Percentiles rank a stretch among this genome's conserved stretches.
phyloP scores from a whole-genome alignment of 2,113 vertebrate genomes.

The Tachycineta bicolor region DNA sequence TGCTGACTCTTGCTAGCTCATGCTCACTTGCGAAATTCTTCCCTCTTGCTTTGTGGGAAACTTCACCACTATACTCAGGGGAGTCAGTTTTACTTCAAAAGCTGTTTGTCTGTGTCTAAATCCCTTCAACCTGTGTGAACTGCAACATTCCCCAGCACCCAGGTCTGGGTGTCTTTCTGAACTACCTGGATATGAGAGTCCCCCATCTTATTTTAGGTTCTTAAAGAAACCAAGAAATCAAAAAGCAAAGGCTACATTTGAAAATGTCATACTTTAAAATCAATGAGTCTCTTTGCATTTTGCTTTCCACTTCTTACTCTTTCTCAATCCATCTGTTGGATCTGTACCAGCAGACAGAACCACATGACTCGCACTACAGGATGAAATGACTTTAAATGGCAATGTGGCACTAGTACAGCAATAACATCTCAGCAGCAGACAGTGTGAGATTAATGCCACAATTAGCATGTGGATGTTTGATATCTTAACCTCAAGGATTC shows the following conservation, averaged over 20 bases:
- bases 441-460: conserved; percentile 51
- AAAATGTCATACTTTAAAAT: not conserved
- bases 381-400: conserved; percentile 67
- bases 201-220: not conserved
- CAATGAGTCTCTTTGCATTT: not conserved
- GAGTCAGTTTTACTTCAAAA: not conserved
- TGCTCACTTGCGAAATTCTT: not conserved
- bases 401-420: conserved; percentile 11
- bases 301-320: not conserved
- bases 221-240: not conserved
- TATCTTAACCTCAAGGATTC: conserved; percentile 38
- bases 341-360: conserved; percentile 9
- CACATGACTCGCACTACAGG: conserved; percentile 24
- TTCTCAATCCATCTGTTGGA: conserved; percentile 19
- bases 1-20: not conserved
- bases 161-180: not conserved
- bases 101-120: not conserved
- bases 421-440: conserved; percentile 44
- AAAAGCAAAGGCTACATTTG: not conserved
- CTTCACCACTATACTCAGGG: not conserved
- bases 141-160: not conserved
- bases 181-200: not conserved
- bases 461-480: conserved; percentile 46
- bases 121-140: not conserved
- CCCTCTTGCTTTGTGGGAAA: not conserved